A percentile compares a stretch with the other conserved stretches of the same genome.
Evolutionary conservation across 2,113 vertebrate genomes (phyloP).

Genomic region (Chionodraco myersi): DNA sequence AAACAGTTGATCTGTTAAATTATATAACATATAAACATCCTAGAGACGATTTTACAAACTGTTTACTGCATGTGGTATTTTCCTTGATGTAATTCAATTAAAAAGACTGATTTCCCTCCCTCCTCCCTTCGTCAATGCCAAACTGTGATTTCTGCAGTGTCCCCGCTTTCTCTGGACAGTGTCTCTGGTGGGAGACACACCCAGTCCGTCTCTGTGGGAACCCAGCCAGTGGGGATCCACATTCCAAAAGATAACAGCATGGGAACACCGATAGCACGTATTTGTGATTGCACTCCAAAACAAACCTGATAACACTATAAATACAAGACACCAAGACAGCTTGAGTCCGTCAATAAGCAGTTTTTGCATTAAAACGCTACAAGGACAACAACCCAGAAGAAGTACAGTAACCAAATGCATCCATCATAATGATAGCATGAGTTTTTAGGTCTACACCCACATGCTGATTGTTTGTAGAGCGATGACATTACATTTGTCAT

Average conservation of each 20-base stretch:
- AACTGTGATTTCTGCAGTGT: conserved; percentile 41
- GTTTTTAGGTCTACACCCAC: conserved; percentile 59
- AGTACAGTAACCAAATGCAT: conserved; percentile 52
- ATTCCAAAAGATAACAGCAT: conserved; percentile 75
- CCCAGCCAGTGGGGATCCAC: conserved; percentile 38
- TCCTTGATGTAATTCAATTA: not conserved
- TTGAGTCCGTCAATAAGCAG: conserved; percentile 49
- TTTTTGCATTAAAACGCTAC: conserved; percentile 16
- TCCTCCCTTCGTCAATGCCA: conserved; percentile 30
- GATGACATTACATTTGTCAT: conserved; percentile 59
- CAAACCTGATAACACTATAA: conserved; percentile 55
- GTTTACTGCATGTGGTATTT: not conserved
- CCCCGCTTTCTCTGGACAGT: conserved; percentile 51
- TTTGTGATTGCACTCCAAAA: conserved; percentile 64
- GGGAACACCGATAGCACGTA: conserved; percentile 54
- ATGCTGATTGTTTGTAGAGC: conserved; percentile 61
- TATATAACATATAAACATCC: not conserved
- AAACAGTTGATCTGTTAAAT: not conserved
- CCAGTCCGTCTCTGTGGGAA: conserved; percentile 59
- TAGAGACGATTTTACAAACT: not conserved
- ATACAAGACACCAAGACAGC: conserved; percentile 33
- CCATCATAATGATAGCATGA: conserved; percentile 54
- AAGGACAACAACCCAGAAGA: conserved; percentile 35
- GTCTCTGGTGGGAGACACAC: conserved; percentile 61
- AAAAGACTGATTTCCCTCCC: not conserved